Percentiles rank a stretch among this genome's conserved stretches.
Evolutionary conservation across 2,113 vertebrate species (phyloP).

Genomic region (Nothobranchius kuhntae): DNA sequence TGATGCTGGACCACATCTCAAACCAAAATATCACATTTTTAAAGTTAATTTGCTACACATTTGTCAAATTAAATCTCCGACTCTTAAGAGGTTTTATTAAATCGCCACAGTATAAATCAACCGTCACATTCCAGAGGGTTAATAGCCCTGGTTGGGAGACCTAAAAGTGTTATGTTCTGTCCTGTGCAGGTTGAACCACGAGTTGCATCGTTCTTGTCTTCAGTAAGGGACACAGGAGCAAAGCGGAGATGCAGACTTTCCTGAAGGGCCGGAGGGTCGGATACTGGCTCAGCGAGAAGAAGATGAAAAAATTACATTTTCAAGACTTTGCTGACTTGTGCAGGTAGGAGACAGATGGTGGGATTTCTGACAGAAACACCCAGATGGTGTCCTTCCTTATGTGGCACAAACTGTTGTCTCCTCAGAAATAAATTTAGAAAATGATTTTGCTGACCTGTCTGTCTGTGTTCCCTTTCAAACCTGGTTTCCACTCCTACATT

Average conservation of each 20-base stretch:
- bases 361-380: no score
- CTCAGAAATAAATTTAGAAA: no score
- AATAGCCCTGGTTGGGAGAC: conserved; percentile 12
- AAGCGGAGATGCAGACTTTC: conserved; percentile 91
- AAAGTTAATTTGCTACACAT: not conserved
- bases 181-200: conserved; percentile 55
- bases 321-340: conserved; percentile 95
- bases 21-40: no score
- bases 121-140: conserved; percentile 1
- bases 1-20: conserved; percentile 40
- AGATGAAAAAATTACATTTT: conserved; percentile 97
- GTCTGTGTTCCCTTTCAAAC: no score
- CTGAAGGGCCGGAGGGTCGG: conserved; percentile 92
- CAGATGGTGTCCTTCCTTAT: no score
- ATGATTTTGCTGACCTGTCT: no score
- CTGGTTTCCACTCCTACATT: no score
- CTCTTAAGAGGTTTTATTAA: not conserved
- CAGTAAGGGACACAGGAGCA: conserved; percentile 30
- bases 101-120: not conserved
- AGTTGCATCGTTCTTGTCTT: conserved; percentile 46
- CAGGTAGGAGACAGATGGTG: conserved; percentile 78
- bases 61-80: not conserved
- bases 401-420: no score
- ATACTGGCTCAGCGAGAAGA: conserved; percentile 99
- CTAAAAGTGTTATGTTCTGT: conserved; percentile 20